A percentile compares a stretch with the other conserved stretches of the same genome.
Conservation (phyloP, 2,113 vertebrate genomes). For the Coturnix japonica region DNA sequence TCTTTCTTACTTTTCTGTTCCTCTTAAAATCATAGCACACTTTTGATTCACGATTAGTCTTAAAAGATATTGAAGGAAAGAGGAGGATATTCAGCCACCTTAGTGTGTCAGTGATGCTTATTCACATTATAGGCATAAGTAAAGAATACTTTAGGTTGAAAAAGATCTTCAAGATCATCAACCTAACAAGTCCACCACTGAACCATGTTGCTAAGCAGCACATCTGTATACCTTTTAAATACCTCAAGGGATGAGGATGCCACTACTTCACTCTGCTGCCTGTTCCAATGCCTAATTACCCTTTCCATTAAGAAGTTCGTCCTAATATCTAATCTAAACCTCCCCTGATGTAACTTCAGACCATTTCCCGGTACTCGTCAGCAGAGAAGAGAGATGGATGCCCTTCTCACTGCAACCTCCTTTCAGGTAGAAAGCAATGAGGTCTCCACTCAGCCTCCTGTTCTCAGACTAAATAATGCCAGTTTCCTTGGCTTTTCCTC, state of each 20-base stretch:
- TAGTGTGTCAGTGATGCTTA: neutral
- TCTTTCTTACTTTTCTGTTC: neutral
- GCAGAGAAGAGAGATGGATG: neutral
- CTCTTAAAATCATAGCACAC: neutral
- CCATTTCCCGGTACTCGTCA: neutral
- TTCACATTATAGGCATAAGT: neutral
- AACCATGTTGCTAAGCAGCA: neutral
- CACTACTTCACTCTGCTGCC: neutral
- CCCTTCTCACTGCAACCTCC: neutral
- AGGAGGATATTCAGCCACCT: neutral
- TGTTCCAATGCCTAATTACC: neutral
- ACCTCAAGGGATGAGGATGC: neutral
- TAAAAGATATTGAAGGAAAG: neutral
- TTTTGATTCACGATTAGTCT: neutral
- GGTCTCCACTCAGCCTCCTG: neutral
- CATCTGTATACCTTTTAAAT: neutral
- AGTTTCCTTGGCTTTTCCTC: neutral
- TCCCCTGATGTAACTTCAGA: neutral
- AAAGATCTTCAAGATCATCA: neutral
- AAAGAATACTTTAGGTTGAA: neutral
- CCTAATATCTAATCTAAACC: neutral
- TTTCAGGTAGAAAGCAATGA: neutral
- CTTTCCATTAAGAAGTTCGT: neutral
- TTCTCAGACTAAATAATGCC: neutral
- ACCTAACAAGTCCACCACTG: neutral